Conservation (phyloP, 1,140 invertebrate genomes). For the Helicoverpa armigera region DNA sequence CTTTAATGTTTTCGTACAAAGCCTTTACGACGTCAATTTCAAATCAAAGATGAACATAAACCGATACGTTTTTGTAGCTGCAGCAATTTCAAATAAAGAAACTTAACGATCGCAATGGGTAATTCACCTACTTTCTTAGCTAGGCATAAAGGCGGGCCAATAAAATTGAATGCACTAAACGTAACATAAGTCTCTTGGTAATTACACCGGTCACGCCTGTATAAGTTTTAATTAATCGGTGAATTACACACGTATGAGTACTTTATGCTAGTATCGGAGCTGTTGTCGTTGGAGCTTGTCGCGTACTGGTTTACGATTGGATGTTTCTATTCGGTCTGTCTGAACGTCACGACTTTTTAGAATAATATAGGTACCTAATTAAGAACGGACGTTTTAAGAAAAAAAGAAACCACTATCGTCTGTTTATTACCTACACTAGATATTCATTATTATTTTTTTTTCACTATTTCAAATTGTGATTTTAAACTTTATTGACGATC, state of each 20-base stretch:
- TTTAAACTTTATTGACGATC: too few relatives aligned
- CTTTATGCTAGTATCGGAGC: conserved; percentile 61
- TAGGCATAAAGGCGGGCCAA: conserved; percentile 53
- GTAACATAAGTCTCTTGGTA: conserved; percentile 72
- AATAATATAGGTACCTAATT: too few relatives aligned
- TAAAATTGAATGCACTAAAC: conserved; percentile 73
- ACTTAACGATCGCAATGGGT: conserved; percentile 32
- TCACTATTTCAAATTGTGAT: too few relatives aligned
- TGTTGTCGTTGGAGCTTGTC: conserved; percentile 55
- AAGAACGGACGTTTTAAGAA: too few relatives aligned
- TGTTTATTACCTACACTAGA: too few relatives aligned
- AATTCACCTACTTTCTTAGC: conserved; percentile 45
- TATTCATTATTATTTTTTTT: too few relatives aligned
- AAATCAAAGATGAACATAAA: background rate
- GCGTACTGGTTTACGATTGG: conserved; percentile 66
- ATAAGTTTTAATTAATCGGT: conserved; percentile 84
- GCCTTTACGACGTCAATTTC: background rate
- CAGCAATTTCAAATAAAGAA: conserved; percentile 28
- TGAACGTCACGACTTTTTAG: background rate
- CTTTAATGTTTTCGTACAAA: background rate
- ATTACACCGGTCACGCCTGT: conserved; percentile 81
- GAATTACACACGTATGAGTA: conserved; percentile 74
- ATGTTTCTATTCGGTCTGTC: conserved; percentile 60
- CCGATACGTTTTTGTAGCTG: background rate
- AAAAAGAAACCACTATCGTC: too few relatives aligned